These are phyloP conservation scores for Microtus pennsylvanicus DNA, from an alignment of 2,113 vertebrate genomes.

Conservation along the genomic window DNA sequence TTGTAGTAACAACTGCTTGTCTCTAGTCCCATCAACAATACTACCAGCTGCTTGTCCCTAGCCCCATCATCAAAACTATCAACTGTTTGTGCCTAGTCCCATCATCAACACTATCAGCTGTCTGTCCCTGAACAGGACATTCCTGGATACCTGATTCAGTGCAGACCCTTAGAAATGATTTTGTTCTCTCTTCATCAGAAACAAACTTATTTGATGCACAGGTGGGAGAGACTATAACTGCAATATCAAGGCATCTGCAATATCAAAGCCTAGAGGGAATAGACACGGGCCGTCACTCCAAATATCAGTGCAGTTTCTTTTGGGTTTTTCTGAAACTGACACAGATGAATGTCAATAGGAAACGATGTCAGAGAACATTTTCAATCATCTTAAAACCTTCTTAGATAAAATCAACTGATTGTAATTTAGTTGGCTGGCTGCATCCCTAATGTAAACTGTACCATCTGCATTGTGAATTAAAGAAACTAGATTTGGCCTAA, in stretches of 20 bases:
- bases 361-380: constrained; percentile 71
- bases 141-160: not conserved
- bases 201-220: constrained; percentile 50
- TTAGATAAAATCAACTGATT: constrained; percentile 63
- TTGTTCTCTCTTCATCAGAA: constrained; percentile 51
- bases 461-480: constrained; percentile 40
- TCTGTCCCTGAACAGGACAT: not conserved
- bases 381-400: constrained; percentile 57
- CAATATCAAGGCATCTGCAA: constrained; percentile 63
- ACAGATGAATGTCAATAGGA: constrained; percentile 70
- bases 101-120: no score
- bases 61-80: not conserved
- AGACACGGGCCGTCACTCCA: constrained; percentile 55
- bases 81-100: not conserved
- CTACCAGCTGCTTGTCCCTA: no score
- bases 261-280: not conserved
- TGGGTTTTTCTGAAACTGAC: constrained; percentile 62
- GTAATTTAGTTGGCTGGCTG: constrained; percentile 33
- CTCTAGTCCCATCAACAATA: not conserved
- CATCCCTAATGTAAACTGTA: not conserved
- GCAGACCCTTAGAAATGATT: constrained; percentile 35
- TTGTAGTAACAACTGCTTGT: not conserved
- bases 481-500: constrained; percentile 31
- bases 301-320: constrained; percentile 77
- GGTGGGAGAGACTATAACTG: constrained; percentile 67